Evolutionary conservation across 2,113 vertebrate species (phyloP).

Genomic region (Tachuris rubrigastra): DNA sequence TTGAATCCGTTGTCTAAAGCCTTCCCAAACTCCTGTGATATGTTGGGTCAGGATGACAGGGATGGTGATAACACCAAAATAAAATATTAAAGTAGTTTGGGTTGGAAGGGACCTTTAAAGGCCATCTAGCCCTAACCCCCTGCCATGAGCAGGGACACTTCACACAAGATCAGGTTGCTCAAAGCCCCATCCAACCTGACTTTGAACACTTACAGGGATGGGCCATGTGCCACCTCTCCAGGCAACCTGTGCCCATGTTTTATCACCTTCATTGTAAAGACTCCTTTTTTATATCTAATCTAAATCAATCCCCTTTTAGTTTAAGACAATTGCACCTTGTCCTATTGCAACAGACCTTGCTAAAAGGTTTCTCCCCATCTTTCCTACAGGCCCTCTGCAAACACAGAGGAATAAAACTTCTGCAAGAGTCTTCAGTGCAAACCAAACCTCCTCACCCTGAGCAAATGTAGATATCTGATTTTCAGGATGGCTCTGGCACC

Average conservation of each 20-base stretch:
- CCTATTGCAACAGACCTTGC: background rate
- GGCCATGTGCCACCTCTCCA: background rate
- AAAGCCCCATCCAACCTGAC: background rate
- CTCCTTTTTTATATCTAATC: background rate
- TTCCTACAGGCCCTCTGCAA: background rate
- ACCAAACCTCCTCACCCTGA: background rate
- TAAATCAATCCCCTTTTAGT: background rate
- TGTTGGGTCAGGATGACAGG: background rate
- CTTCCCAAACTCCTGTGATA: background rate
- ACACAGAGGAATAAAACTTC: background rate
- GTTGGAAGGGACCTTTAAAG: background rate
- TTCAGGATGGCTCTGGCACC: background rate
- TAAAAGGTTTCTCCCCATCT: background rate
- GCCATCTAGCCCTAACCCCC: background rate
- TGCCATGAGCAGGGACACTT: background rate
- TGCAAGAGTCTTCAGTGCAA: background rate
- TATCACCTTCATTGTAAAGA: background rate
- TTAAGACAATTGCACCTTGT: background rate
- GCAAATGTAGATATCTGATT: background rate
- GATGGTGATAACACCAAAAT: background rate
- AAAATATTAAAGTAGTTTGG: background rate
- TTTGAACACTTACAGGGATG: background rate
- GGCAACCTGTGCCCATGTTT: background rate
- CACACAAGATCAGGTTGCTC: background rate
- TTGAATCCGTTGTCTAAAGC: background rate